Percentiles rank a stretch among this genome's conserved stretches.
phyloP scores from a whole-genome alignment of 2,888 invertebrate species.

The Ochropacha duplaris region DNA sequence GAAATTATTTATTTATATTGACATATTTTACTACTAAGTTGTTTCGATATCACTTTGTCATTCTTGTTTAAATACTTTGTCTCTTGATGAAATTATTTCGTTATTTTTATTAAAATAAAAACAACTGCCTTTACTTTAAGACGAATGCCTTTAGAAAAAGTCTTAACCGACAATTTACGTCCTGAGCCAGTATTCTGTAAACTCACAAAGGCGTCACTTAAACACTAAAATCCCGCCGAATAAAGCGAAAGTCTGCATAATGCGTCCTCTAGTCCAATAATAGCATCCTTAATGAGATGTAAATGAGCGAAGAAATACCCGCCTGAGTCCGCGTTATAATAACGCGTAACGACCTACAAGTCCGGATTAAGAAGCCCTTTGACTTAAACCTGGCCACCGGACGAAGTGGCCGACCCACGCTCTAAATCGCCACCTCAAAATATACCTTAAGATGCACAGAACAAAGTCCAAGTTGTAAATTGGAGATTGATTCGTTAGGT shows the following conservation, averaged over 20 bases:
- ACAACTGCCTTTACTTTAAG: too few relatives aligned
- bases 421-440: slow-evolving; percentile 24
- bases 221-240: slow-evolving; percentile 29
- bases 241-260: slow-evolving; percentile 45
- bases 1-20: too few relatives aligned
- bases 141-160: background rate
- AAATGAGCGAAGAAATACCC: slow-evolving; percentile 82
- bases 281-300: slow-evolving; percentile 81
- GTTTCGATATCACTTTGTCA: background rate
- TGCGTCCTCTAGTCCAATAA: slow-evolving; percentile 67
- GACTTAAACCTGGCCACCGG: slow-evolving; percentile 75
- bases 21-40: background rate
- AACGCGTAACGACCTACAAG: slow-evolving; percentile 83
- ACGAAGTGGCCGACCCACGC: slow-evolving; percentile 60
- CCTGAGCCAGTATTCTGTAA: slow-evolving; percentile 1
- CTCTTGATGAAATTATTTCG: background rate
- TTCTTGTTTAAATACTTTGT: background rate
- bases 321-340: slow-evolving; percentile 79
- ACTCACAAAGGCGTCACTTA: slow-evolving; percentile 13
- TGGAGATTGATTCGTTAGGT: slow-evolving; percentile 50
- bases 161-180: background rate
- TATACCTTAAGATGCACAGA: slow-evolving; percentile 30
- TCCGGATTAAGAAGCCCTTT: slow-evolving; percentile 83
- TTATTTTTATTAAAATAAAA: too few relatives aligned
- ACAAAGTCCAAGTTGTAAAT: slow-evolving; percentile 41